Evolutionary conservation across 1,140 invertebrate species (phyloP).

Genomic region (Drosophila chauvacae): DNA sequence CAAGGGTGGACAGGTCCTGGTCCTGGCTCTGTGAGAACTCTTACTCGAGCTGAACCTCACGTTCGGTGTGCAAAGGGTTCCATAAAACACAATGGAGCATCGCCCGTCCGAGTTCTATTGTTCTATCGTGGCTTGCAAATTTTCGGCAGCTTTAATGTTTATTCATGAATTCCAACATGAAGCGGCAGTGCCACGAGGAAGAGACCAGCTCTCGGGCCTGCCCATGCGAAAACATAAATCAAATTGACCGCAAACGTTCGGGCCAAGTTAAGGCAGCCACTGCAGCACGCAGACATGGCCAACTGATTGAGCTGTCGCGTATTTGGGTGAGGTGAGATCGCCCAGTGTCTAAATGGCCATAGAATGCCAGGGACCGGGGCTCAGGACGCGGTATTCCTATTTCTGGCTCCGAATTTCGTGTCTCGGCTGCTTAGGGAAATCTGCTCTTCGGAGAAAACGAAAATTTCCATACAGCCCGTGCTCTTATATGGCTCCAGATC

Average conservation of each 20-base stretch:
- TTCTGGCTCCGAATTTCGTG: slow-evolving; percentile 55
- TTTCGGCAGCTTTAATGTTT: slow-evolving; percentile 81
- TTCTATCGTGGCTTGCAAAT: slow-evolving; percentile 64
- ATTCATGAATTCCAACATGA: slow-evolving; percentile 82
- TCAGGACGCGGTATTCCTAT: slow-evolving; percentile 22
- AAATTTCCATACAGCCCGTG: slow-evolving; percentile 64
- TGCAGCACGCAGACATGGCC: slow-evolving; percentile 76
- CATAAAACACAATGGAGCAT: slow-evolving; percentile 80
- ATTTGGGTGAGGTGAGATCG: slow-evolving; percentile 77
- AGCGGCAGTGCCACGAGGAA: slow-evolving; percentile 77
- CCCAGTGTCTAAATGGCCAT: slow-evolving; percentile 61
- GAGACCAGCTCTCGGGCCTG: slow-evolving; percentile 50
- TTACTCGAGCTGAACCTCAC: slow-evolving; percentile 69
- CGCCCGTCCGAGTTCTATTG: slow-evolving; percentile 66
- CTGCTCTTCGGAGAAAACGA: slow-evolving; percentile 47
- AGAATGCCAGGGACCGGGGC: not conserved
- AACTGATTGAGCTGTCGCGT: slow-evolving; percentile 80
- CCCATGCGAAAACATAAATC: slow-evolving; percentile 60
- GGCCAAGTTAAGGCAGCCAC: slow-evolving; percentile 28
- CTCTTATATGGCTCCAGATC: slow-evolving; percentile 61
- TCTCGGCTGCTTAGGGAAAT: slow-evolving; percentile 54
- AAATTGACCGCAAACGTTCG: slow-evolving; percentile 56
- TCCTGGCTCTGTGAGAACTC: slow-evolving; percentile 56
- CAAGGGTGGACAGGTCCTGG: slow-evolving; percentile 36
- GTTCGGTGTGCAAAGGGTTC: slow-evolving; percentile 54